phyloP scores from a whole-genome alignment of 2,797 vertebrate genomes.

The Clarias platycephalus region DNA sequence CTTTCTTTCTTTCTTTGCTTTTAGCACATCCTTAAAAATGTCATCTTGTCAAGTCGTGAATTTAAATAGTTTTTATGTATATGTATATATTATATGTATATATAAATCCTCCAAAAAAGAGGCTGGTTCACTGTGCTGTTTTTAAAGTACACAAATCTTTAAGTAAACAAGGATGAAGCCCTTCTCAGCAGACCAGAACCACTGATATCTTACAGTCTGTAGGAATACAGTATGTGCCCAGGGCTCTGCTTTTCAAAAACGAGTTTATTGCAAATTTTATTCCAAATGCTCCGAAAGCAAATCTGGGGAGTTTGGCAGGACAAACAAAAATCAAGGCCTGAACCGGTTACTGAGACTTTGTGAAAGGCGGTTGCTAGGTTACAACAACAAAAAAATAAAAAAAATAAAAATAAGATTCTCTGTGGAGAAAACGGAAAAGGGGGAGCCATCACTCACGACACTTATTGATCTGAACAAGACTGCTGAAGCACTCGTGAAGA shows the following conservation, averaged over 20 bases:
- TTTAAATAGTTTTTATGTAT: not conserved
- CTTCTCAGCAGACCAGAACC: not conserved
- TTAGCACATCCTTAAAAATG: not conserved
- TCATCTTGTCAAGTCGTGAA: not conserved
- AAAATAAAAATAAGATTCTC: not conserved
- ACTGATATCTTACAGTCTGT: not conserved
- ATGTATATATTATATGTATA: not conserved
- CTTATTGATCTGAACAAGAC: slow-evolving; percentile 50
- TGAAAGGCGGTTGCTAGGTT: slow-evolving; percentile 55
- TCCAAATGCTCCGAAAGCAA: slow-evolving; percentile 16
- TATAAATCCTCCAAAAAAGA: not conserved
- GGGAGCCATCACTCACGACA: slow-evolving; percentile 26
- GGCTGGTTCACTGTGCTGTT: not conserved
- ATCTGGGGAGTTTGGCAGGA: slow-evolving; percentile 38
- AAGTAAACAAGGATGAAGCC: not conserved
- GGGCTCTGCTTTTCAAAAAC: not conserved
- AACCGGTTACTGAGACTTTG: slow-evolving; percentile 40
- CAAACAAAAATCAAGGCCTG: slow-evolving; percentile 46
- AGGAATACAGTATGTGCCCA: not conserved
- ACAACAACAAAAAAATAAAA: slow-evolving; percentile 36
- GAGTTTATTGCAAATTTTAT: slow-evolving; percentile 32
- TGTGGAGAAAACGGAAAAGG: slow-evolving; percentile 28
- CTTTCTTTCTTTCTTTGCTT: too few species aligned
- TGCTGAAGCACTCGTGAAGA: slow-evolving; percentile 25
- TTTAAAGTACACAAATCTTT: not conserved